Percentiles rank a stretch among this genome's conserved stretches.
Conservation (phyloP, 2,797 vertebrate species). For the Anguilla marmorata region DNA sequence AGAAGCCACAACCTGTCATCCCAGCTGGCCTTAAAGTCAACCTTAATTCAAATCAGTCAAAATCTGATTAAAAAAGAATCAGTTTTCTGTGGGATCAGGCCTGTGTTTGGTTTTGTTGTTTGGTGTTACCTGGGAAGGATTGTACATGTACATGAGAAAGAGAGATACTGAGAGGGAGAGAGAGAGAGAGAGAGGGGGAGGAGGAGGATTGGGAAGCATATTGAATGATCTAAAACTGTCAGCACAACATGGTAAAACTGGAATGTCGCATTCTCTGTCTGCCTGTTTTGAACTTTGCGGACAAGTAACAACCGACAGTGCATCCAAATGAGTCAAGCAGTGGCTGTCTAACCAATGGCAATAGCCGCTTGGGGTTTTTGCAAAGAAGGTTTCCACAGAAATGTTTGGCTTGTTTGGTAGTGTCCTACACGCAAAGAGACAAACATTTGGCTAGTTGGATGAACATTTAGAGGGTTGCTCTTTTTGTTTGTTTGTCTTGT, state of each 20-base stretch:
- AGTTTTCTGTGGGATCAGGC: conserved; percentile 44
- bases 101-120: conserved; percentile 60
- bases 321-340: background rate
- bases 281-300: background rate
- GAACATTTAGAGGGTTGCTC: background rate
- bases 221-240: background rate
- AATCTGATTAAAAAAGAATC: background rate
- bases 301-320: background rate
- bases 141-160: background rate
- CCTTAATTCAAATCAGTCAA: background rate
- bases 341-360: conserved; percentile 1
- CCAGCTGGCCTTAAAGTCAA: conserved; percentile 40
- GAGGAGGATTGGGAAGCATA: too few species aligned
- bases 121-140: background rate
- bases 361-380: background rate
- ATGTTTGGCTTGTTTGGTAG: background rate
- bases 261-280: background rate
- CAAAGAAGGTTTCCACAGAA: background rate
- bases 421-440: background rate
- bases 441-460: background rate
- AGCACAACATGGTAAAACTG: background rate
- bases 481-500: background rate
- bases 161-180: background rate
- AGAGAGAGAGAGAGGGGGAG: background rate
- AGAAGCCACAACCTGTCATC: conserved; percentile 49